Evolutionary conservation across 2,888 invertebrate genomes (phyloP).

Genomic region (Callimorpha dominula): DNA sequence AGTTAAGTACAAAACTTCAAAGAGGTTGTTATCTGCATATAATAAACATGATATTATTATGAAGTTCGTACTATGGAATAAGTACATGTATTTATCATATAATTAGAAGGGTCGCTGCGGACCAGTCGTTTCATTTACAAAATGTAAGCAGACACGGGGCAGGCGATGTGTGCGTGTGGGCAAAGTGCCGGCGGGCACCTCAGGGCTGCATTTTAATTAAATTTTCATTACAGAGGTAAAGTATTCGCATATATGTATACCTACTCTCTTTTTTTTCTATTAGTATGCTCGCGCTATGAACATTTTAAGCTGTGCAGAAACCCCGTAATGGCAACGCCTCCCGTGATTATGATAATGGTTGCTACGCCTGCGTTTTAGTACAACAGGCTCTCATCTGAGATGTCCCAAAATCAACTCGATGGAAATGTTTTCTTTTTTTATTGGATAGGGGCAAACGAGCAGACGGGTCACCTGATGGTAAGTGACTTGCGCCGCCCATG

Average conservation of each 20-base stretch:
- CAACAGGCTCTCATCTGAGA: slow-evolving; percentile 47
- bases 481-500: too few species aligned
- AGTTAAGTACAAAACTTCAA: slow-evolving; percentile 49
- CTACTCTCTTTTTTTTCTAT: slow-evolving; percentile 55
- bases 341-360: slow-evolving; percentile 62
- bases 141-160: slow-evolving; percentile 25
- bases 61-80: neutral
- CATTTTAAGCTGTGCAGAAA: slow-evolving; percentile 63
- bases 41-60: neutral
- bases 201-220: slow-evolving; percentile 76
- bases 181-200: slow-evolving; percentile 51
- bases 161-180: slow-evolving; percentile 33
- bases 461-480: too few species aligned
- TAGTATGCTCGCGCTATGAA: slow-evolving; percentile 53
- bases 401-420: slow-evolving; percentile 40
- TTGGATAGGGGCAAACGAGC: too few species aligned
- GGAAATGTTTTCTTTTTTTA: slow-evolving; percentile 37
- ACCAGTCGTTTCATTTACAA: slow-evolving; percentile 34
- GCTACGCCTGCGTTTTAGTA: slow-evolving; percentile 61
- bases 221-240: slow-evolving; percentile 66
- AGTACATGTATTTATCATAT: slow-evolving; percentile 60
- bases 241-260: slow-evolving; percentile 51
- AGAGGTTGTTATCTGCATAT: slow-evolving; percentile 35
- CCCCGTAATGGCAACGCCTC: slow-evolving; percentile 48
- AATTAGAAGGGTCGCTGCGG: slow-evolving; percentile 59